Evolutionary conservation across 2,797 vertebrate genomes (phyloP), one percentile per base, ranked within the genome.

Genomic region (Hydrocynus forskahlii): DNA sequence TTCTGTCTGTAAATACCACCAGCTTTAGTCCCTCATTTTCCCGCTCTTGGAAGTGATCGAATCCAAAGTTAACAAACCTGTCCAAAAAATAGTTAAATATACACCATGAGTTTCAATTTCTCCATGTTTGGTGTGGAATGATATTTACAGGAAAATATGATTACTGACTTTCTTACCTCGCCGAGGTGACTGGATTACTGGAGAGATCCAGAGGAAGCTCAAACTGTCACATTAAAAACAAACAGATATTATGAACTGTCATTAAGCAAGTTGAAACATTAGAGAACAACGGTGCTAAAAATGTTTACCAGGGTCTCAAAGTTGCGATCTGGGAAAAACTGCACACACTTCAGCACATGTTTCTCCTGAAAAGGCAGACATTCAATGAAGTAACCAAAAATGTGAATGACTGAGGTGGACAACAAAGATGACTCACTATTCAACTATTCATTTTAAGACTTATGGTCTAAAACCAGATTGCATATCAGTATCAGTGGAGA

Each of bases 11-110:
- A 89, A 98, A 96, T 83, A 98, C 91, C 54, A 93, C 90, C 83
- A 99, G 89, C 83, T 93, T 94, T 67, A 93, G 76, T 45, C 86
- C 89, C 71, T 94, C 88, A 40, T 88, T 85, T 73, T 87, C 92
- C 84, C 89, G 88, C 7, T 86, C 88, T 86, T 95, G 88, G 90
- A 84, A 91, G 88, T 91, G 92, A 87, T 96, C 93, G 82, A 92
- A 96, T 64, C 97, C 97, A 84, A 99, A 94, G 89, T 97, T 95
- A 71, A 95, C 92, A 88, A 98, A 95, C 84, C 98, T 99, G 87
- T 40, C 14, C 29, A 70, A 50, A 62, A 10, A 16, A 60, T 29
- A 78, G 16, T 50, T 48, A 66, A 54, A 60, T 4, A 21, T n/a
- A 50, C 25, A 23, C 9, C 23, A 9, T 38, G 19, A 2, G 0